Evolutionary conservation across 2,888 invertebrate genomes (phyloP).

Genomic region (Scotopteryx bipunctaria): DNA sequence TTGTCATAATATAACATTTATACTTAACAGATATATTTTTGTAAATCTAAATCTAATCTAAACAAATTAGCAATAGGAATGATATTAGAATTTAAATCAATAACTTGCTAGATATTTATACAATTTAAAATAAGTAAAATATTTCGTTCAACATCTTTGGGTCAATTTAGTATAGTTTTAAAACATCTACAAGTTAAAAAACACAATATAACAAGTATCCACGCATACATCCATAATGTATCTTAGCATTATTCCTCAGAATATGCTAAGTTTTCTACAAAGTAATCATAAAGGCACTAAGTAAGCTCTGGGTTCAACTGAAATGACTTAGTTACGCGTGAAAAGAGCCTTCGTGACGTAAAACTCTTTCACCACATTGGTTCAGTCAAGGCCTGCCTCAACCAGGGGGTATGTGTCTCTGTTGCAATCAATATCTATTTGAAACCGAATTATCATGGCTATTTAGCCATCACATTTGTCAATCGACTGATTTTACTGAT

Average conservation of each 20-base stretch:
- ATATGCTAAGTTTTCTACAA: conserved; percentile 6
- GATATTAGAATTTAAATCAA: conserved; percentile 42
- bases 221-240: too few species aligned
- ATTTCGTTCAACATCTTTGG: conserved; percentile 42
- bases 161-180: conserved; percentile 6
- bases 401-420: too few species aligned
- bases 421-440: too few species aligned
- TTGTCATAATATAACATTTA: conserved; percentile 28
- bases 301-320: conserved; percentile 32
- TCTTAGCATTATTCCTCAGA: too few species aligned
- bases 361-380: not conserved
- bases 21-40: not conserved
- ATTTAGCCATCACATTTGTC: too few species aligned
- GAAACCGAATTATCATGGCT: too few species aligned
- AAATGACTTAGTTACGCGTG: conserved; percentile 3
- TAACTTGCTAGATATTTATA: conserved; percentile 17
- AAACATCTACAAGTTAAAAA: conserved; percentile 1
- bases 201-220: not conserved
- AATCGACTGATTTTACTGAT: too few species aligned
- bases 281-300: conserved; percentile 34
- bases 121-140: conserved; percentile 17
- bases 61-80: conserved; percentile 64
- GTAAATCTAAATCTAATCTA: conserved; percentile 40
- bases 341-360: not conserved
- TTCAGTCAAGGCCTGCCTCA: not conserved